Conservation (phyloP, 92 coral and sea anemone genomes). For the Blastomussa wellsi region DNA sequence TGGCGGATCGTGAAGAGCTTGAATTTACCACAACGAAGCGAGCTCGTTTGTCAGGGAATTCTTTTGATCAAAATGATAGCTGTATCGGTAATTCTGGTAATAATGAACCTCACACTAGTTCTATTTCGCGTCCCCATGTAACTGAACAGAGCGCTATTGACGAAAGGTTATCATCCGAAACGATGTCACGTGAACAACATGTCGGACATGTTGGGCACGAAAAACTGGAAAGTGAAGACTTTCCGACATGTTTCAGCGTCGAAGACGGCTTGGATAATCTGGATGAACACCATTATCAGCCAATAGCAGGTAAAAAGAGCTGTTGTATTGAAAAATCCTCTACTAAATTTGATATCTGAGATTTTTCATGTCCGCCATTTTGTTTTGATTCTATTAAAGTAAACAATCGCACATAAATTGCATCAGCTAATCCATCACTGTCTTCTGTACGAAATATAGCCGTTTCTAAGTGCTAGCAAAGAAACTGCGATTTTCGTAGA, state of each 20-base stretch:
- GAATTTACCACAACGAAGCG: slow-evolving; percentile 70
- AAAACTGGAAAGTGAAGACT: slow-evolving; percentile 70
- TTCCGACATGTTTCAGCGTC: slow-evolving; percentile 84
- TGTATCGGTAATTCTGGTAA: slow-evolving; percentile 16
- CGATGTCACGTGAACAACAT: slow-evolving; percentile 73
- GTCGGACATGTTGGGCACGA: slow-evolving; percentile 67
- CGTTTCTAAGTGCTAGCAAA: background rate
- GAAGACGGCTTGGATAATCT: slow-evolving; percentile 70
- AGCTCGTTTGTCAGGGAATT: slow-evolving; percentile 76
- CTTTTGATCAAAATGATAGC: slow-evolving; percentile 26
- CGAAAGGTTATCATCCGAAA: slow-evolving; percentile 22
- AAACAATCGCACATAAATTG: background rate
- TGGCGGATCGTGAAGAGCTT: slow-evolving; percentile 76
- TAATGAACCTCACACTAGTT: background rate
- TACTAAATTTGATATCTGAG: slow-evolving; percentile 2
- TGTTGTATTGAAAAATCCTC: background rate
- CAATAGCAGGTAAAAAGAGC: slow-evolving; percentile 84
- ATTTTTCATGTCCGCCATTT: slow-evolving; percentile 78
- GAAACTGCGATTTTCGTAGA: background rate
- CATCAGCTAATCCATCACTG: background rate
- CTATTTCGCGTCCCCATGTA: background rate
- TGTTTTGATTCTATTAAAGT: slow-evolving; percentile 30
- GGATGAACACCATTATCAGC: slow-evolving; percentile 82
- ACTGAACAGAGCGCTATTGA: slow-evolving; percentile 29
- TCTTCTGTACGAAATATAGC: background rate